Evolutionary conservation across 2,888 invertebrate genomes (phyloP).

Genomic region (Heteromurus nitidus): DNA sequence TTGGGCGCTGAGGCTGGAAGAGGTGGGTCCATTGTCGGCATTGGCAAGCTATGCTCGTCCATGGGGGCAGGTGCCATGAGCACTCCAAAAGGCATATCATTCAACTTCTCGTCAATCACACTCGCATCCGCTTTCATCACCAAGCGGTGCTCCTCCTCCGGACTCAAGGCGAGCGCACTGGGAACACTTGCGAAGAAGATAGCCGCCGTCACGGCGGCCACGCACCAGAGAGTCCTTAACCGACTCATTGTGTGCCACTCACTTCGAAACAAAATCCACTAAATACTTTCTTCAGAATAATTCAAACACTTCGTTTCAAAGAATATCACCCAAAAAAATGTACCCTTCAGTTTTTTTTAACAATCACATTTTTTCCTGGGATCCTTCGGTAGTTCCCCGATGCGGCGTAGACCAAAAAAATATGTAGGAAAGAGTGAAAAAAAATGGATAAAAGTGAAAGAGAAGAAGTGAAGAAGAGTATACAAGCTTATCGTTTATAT

Average conservation of each 20-base stretch:
- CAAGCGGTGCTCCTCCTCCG: slow-evolving; percentile 70
- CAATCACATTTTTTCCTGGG: slow-evolving; percentile 8
- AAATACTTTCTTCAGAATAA: too few relatives aligned
- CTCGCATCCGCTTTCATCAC: slow-evolving; percentile 71
- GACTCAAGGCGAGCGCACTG: slow-evolving; percentile 51
- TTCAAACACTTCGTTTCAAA: too few relatives aligned
- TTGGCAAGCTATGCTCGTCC: slow-evolving; percentile 45
- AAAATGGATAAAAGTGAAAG: too few relatives aligned
- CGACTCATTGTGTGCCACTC: background rate
- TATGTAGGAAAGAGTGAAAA: too few relatives aligned
- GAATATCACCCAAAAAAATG: too few relatives aligned
- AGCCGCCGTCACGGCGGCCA: background rate
- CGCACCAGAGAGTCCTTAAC: background rate
- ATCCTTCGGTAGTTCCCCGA: too few relatives aligned
- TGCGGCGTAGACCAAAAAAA: too few relatives aligned
- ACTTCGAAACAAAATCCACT: background rate
- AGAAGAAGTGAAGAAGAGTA: slow-evolving; percentile 38
- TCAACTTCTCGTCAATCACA: slow-evolving; percentile 70
- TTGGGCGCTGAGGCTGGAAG: slow-evolving; percentile 51
- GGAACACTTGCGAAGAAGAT: background rate
- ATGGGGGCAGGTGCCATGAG: slow-evolving; percentile 65
- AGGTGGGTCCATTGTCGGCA: slow-evolving; percentile 72
- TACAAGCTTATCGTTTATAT: too few relatives aligned
- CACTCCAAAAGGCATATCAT: slow-evolving; percentile 67
- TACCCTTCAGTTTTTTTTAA: background rate